Conservation (phyloP, 2,113 vertebrate species). For the Halcyon senegalensis region DNA sequence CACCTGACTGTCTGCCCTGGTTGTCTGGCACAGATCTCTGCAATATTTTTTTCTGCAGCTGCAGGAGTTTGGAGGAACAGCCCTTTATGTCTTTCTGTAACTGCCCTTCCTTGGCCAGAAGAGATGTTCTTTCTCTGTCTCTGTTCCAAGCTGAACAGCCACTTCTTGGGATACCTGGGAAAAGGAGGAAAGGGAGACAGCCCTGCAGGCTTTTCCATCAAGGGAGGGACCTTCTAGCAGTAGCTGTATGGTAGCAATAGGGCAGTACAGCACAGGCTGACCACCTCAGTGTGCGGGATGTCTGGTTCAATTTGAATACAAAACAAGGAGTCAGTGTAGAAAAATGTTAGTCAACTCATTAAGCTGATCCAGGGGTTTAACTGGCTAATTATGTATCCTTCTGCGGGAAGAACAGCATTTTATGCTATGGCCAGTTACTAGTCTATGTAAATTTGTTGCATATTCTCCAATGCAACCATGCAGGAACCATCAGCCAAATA, state of each 20-base stretch:
- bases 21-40: background rate
- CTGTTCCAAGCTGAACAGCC: background rate
- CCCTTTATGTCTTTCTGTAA: fast-evolving
- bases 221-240: background rate
- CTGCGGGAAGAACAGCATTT: background rate
- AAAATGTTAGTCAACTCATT: background rate
- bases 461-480: background rate
- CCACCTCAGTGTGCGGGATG: background rate
- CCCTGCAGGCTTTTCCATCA: background rate
- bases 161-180: background rate
- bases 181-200: background rate
- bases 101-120: background rate
- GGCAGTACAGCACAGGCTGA: background rate
- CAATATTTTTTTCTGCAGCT: background rate
- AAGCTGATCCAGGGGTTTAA: background rate
- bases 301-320: background rate
- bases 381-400: background rate
- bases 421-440: background rate
- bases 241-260: background rate
- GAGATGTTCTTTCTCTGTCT: background rate
- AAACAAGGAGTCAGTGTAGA: background rate
- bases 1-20: background rate
- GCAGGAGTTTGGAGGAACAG: background rate
- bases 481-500: background rate
- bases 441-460: background rate